Base-by-base conservation (phyloP, 2,797 vertebrate species). In the Pelodytes ibericus region DNA sequence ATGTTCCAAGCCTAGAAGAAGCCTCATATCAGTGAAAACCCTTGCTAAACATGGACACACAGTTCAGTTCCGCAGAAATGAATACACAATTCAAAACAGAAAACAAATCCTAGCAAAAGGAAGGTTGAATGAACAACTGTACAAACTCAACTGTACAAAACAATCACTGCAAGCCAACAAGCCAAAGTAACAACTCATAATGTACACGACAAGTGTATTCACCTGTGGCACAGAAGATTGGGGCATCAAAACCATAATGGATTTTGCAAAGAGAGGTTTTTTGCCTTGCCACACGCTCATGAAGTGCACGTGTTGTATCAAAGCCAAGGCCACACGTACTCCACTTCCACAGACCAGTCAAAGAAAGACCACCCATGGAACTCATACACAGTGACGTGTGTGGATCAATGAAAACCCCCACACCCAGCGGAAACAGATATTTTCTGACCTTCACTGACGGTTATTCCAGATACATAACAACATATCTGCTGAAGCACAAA, bases 1-100 rank as follows among this genome's bases (percentile, higher is more conserved):
- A 26, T 27, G 56, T 58, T 26, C 56, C 56, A 58, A 26, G 24
- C 24, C 22, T 58, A 58, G 56, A 58, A 58, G 56, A 27, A 58
- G 56, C 56, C 56, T 58, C 24, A 22, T 3, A 26, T 26, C 56
- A 26, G 56, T 58, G 56, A 58, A 58, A 58, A 26, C 22, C 24
- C 3, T 26, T 25, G 22, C 3, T 26, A 58, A 15, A 3, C 26
- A 58, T 58, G 56, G 56, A 58, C 56, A 7, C 56, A 58, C 22
- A 58, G 56, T 58, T 4, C 4, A 25, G 15, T 58, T 58, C 56
- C 2, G 24, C 26, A 8, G 22, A 2, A 58, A 27, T 58, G 56
- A 58, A 27, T 58, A 24, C 25, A 53, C 49, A 53, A 24, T 20
- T 53, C 10, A 22, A 20, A 3, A 20, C 22, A 20, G 49, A 44